Evolutionary conservation across 2,888 invertebrate genomes (phyloP), one percentile per base, ranked within the genome.

Genomic region (Cinara cedri): DNA sequence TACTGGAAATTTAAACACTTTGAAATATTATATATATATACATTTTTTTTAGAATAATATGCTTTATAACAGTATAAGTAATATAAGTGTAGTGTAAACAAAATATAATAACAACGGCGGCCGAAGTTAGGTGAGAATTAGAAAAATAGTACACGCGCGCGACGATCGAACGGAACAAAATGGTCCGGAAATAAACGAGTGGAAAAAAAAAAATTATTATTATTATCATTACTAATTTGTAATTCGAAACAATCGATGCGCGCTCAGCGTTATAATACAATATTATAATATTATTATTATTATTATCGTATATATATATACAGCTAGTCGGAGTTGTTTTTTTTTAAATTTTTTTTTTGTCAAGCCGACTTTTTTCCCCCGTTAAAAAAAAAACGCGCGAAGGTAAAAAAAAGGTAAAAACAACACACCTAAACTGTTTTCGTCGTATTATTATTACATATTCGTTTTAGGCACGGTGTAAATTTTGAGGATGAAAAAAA

Each of bases 381-480:
- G 34, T 34, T 10, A 55, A 2, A 24, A 42, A 11, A 78, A 68
- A 78, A 24, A 68, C 46, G n/a, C 42, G 60, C 13, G 70, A 78
- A 78, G 78, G 78, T 78, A 70, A 19, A 70, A 68, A 34, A 78
- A 78, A 60, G 68, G 44, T 51, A 51, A 78, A 70, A 70, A 24
- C 62, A 34, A 34, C 70, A 68, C 66, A 78, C 68, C 78, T 78
- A 78, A 78, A 78, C 78, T 62, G 24, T 72, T 70, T 78, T 78
- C 68, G 34, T 78, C 68, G 34, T 34, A 34, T 34, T 46, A 34
- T n/a, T n/a, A n/a, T n/a, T n/a, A n/a, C n/a, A n/a, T n/a, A n/a
- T 68, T 34, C 49, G 49, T 74, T 34, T 34, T 16, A 24, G 51
- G 16, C 16, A 24, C 24, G 42, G 34, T n/a, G n/a, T 62, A 51